Percentiles rank a stretch among this genome's conserved stretches.
Conservation (phyloP, 2,888 invertebrate genomes). For the Lucinisca nassula region DNA sequence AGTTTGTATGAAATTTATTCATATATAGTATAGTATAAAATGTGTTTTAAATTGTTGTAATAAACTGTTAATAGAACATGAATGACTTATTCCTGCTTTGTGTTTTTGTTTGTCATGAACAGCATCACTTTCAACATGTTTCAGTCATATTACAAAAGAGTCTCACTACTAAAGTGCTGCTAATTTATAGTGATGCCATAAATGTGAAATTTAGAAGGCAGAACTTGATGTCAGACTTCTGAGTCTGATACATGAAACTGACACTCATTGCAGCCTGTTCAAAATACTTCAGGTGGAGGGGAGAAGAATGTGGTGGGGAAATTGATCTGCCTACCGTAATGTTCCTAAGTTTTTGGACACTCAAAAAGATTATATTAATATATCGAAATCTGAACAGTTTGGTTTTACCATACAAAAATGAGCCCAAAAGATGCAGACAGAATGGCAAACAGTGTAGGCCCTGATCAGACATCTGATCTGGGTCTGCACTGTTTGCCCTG, state of each 20-base stretch:
- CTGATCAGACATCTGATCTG: too few relatives aligned
- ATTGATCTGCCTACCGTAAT: too few relatives aligned
- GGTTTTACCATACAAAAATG: too few relatives aligned
- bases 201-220: not conserved
- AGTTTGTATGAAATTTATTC: not conserved
- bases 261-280: too few relatives aligned
- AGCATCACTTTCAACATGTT: not conserved
- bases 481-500: too few relatives aligned
- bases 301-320: too few relatives aligned
- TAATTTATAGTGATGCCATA: not conserved
- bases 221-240: not conserved
- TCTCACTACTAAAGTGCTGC: not conserved
- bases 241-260: not conserved
- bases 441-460: too few relatives aligned
- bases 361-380: too few relatives aligned
- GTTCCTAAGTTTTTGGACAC: too few relatives aligned
- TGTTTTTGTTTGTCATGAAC: not conserved
- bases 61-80: not conserved
- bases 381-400: too few relatives aligned
- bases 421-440: too few relatives aligned
- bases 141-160: not conserved
- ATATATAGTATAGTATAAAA: not conserved
- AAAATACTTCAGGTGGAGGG: too few relatives aligned
- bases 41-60: not conserved
- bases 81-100: not conserved